These are phyloP conservation scores for Tromatobia lineatoria DNA, from an alignment of 2,888 invertebrate species.

Conservation along the genomic window DNA sequence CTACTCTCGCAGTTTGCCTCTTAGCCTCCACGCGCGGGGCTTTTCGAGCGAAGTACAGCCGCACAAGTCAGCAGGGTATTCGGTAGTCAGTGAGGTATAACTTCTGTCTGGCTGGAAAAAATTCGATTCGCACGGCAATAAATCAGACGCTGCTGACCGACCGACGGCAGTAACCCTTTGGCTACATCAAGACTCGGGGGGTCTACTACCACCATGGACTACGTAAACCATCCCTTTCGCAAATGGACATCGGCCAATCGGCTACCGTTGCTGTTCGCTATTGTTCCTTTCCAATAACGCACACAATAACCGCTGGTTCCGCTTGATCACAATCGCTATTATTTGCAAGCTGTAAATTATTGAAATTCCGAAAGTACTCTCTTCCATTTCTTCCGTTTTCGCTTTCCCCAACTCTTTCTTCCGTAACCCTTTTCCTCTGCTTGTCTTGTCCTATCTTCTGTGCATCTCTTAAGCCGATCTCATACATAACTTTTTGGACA, in stretches of 20 bases:
- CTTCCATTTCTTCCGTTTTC: slow-evolving; percentile 34
- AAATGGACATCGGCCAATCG: slow-evolving; percentile 65
- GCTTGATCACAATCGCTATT: slow-evolving; percentile 78
- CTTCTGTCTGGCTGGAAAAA: slow-evolving; percentile 72
- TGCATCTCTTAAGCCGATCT: slow-evolving; percentile 6
- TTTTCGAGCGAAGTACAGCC: slow-evolving; percentile 40
- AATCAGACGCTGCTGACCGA: slow-evolving; percentile 76
- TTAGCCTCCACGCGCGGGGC: slow-evolving; percentile 24
- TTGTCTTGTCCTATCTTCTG: slow-evolving; percentile 15
- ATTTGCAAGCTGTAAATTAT: slow-evolving; percentile 82
- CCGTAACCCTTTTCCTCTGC: slow-evolving; percentile 7
- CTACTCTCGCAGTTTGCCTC: slow-evolving; percentile 17
- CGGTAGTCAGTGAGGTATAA: slow-evolving; percentile 46
- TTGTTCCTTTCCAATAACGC: slow-evolving; percentile 74
- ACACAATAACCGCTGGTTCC: slow-evolving; percentile 78
- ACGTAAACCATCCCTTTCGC: slow-evolving; percentile 56
- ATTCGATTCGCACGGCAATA: slow-evolving; percentile 81
- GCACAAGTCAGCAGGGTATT: slow-evolving; percentile 57
- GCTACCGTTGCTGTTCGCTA: slow-evolving; percentile 74
- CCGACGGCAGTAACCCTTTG: slow-evolving; percentile 76
- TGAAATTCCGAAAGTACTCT: slow-evolving; percentile 71
- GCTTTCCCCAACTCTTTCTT: slow-evolving; percentile 39
- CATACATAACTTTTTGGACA: slow-evolving; percentile 1
- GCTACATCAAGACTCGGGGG: slow-evolving; percentile 67
- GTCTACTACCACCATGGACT: slow-evolving; percentile 60